Evolutionary conservation across 2,888 invertebrate genomes (phyloP).

Genomic region (Eristalis arbustorum): DNA sequence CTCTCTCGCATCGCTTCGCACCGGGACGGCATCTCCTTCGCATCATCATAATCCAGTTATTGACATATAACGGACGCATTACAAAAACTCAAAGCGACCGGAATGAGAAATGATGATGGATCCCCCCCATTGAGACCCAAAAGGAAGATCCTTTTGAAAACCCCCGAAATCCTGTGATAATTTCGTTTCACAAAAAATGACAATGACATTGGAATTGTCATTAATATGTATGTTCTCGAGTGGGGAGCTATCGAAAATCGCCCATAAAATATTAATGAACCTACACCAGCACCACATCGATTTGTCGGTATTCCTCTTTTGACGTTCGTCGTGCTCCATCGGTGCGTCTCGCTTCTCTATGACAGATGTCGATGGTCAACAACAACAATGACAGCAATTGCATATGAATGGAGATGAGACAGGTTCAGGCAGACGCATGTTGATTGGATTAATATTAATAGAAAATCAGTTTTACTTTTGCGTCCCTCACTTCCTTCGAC

Average conservation of each 20-base stretch:
- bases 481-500: neutral
- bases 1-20: no score
- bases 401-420: constrained; percentile 27
- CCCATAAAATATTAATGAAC: constrained; percentile 53
- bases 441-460: constrained; percentile 61
- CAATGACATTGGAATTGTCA: constrained; percentile 45
- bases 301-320: neutral
- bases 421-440: neutral
- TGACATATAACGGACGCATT: constrained; percentile 24
- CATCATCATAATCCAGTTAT: constrained; percentile 31
- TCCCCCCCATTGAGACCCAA: neutral
- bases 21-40: neutral
- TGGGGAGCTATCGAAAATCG: constrained; percentile 14
- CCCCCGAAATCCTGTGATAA: constrained; percentile 23
- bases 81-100: constrained; percentile 16
- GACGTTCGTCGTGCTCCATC: neutral
- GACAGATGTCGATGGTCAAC: constrained; percentile 33
- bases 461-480: constrained; percentile 11
- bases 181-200: constrained; percentile 41
- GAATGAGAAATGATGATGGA: neutral
- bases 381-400: constrained; percentile 16
- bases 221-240: neutral
- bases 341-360: constrained; percentile 5
- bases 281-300: neutral
- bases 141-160: constrained; percentile 23